A percentile compares a stretch with the other conserved stretches of the same genome.
Evolutionary conservation across 2,797 vertebrate species (phyloP).

Genomic region (Chaenodraco wilsoni): DNA sequence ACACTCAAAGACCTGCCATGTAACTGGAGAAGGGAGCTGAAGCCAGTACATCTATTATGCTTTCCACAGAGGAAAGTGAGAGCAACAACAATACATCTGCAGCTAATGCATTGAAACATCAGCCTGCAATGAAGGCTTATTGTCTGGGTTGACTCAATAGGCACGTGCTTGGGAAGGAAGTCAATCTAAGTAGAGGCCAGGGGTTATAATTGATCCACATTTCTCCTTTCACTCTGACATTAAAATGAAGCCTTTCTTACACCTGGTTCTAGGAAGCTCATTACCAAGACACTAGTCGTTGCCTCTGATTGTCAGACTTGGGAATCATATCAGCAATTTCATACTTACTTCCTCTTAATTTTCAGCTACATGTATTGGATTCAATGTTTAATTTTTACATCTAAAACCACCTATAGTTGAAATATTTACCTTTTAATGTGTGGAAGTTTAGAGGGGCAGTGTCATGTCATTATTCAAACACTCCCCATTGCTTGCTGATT

Average conservation of each 20-base stretch:
- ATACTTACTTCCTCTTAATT: background rate
- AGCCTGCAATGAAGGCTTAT: conserved; percentile 30
- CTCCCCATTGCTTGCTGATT: background rate
- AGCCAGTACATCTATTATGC: conserved; percentile 18
- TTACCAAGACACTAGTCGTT: background rate
- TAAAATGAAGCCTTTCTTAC: conserved; percentile 13
- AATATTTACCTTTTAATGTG: background rate
- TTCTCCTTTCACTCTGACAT: conserved; percentile 27
- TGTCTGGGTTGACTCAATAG: conserved; percentile 40
- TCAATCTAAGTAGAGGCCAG: conserved; percentile 4
- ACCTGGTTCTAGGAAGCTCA: conserved; percentile 7
- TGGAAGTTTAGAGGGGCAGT: background rate
- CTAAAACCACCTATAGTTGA: background rate
- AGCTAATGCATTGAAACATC: conserved; percentile 34
- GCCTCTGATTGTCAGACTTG: background rate
- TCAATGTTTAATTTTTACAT: too few species aligned
- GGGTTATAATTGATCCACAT: conserved; percentile 16
- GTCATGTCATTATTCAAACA: background rate
- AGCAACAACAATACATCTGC: conserved; percentile 29
- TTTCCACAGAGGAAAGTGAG: conserved; percentile 23
- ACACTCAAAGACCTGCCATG: conserved; percentile 6
- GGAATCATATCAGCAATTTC: background rate
- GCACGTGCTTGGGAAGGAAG: conserved; percentile 1
- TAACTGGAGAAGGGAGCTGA: conserved; percentile 15
- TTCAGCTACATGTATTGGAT: background rate